phyloP scores from a whole-genome alignment of 2,888 invertebrate genomes.

The Diarsia brunnea region DNA sequence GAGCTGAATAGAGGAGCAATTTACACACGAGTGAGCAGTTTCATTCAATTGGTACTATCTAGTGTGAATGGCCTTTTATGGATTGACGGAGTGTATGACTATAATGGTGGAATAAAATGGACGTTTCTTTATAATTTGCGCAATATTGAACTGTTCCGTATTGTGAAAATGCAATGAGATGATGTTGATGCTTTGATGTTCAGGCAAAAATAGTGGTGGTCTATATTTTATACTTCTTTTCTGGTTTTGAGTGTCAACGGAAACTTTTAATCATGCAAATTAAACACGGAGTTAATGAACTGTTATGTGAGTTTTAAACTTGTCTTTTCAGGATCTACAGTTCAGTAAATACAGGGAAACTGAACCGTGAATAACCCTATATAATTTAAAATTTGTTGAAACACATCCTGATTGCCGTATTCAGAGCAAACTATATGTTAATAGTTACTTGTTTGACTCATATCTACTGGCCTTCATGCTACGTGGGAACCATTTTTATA shows the following conservation, averaged over 20 bases:
- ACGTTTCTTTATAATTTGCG: not conserved
- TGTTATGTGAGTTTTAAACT: conserved; percentile 15
- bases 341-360: not conserved
- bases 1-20: not conserved
- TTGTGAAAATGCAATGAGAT: not conserved
- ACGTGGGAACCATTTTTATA: not conserved
- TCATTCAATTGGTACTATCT: conserved; percentile 29
- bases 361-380: conserved; percentile 11
- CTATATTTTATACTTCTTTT: no score
- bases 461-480: not conserved
- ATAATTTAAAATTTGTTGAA: conserved; percentile 17
- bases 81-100: not conserved
- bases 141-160: not conserved
- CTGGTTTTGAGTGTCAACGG: not conserved
- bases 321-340: not conserved
- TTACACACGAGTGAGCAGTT: conserved; percentile 15
- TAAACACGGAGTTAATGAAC: conserved; percentile 31
- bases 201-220: not conserved
- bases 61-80: conserved; percentile 6
- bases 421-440: conserved; percentile 12
- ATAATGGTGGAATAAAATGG: not conserved
- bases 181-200: not conserved
- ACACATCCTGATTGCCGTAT: conserved; percentile 24
- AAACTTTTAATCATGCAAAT: not conserved
- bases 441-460: conserved; percentile 8